Evolutionary conservation across 2,113 vertebrate genomes (phyloP).

Genomic region (Cariama cristata): DNA sequence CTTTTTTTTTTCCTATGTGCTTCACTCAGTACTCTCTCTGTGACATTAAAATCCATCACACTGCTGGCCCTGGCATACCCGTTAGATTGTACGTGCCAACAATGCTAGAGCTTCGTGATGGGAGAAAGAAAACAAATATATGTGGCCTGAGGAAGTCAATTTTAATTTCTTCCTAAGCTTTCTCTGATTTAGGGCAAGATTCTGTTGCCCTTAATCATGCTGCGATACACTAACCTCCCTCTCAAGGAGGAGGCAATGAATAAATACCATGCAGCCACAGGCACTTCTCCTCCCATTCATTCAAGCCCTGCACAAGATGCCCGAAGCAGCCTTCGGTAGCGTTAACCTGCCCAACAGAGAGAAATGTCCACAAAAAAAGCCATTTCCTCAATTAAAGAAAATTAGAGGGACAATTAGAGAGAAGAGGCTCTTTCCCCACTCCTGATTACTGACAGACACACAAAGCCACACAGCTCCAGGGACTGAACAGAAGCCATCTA

Average conservation of each 20-base stretch:
- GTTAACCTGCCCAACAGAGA: neutral
- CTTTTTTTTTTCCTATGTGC: neutral
- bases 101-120: neutral
- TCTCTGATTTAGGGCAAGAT: slow-evolving; percentile 3
- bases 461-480: neutral
- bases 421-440: neutral
- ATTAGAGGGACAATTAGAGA: neutral
- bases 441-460: neutral
- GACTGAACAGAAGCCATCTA: neutral
- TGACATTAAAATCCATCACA: slow-evolving; percentile 29
- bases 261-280: neutral
- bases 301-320: neutral
- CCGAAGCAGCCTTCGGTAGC: neutral
- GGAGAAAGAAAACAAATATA: neutral
- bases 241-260: slow-evolving; percentile 5
- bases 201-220: neutral
- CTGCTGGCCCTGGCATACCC: neutral
- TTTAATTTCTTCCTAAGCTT: slow-evolving; percentile 20
- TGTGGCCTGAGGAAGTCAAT: neutral
- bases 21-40: neutral
- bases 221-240: neutral
- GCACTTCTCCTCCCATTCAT: neutral
- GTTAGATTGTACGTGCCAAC: neutral
- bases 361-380: neutral
- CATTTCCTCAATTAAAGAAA: neutral